These are phyloP conservation scores for Oreochromis spilurus DNA, from an alignment of 2,113 vertebrate genomes.

Conservation along the genomic window DNA sequence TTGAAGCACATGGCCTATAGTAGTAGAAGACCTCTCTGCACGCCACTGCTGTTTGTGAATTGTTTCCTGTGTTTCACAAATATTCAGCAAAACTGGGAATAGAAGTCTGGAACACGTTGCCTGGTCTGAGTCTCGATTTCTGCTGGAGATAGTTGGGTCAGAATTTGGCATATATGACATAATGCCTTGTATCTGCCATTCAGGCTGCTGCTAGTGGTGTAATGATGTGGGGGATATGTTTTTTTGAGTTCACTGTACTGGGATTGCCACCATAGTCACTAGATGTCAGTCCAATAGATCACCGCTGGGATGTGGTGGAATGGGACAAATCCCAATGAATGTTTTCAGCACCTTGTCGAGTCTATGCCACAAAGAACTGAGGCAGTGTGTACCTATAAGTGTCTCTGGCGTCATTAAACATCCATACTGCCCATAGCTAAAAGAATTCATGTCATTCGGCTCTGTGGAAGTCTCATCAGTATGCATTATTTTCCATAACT, in stretches of 20 bases:
- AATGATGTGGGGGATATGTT: not conserved
- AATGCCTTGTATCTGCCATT: not conserved
- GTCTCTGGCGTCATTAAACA: rapidly evolving
- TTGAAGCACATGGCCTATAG: not conserved
- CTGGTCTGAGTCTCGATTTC: too few species aligned
- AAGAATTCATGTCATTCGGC: rapidly evolving
- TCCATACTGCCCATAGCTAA: rapidly evolving
- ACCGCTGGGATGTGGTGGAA: not conserved
- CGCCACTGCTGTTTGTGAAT: too few species aligned
- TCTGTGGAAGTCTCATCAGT: rapidly evolving
- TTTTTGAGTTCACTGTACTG: not conserved
- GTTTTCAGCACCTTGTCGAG: not conserved
- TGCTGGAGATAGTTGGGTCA: too few species aligned
- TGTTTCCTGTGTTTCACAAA: too few species aligned
- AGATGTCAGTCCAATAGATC: not conserved
- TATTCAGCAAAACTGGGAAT: too few species aligned
- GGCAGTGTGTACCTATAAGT: not conserved
- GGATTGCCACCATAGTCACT: not conserved
- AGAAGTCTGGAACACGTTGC: too few species aligned
- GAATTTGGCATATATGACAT: too few species aligned
- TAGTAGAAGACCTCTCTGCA: not conserved
- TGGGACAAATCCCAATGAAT: not conserved
- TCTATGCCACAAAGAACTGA: not conserved
- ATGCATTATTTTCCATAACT: not conserved
- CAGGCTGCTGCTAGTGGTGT: not conserved